Evolutionary conservation across 2,888 invertebrate genomes (phyloP).

Genomic region (Nowickia ferox): DNA sequence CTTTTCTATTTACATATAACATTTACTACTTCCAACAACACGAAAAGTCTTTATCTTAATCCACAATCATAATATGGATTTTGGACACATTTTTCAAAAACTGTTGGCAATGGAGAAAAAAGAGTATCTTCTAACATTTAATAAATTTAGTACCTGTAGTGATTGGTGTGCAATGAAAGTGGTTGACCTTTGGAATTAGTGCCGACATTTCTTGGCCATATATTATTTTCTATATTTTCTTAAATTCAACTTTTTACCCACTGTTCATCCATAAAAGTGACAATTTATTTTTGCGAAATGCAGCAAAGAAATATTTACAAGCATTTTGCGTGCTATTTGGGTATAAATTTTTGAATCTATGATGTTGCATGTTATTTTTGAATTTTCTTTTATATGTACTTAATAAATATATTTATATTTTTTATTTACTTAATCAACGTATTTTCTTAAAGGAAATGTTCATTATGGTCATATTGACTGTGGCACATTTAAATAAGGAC

Average conservation of each 20-base stretch:
- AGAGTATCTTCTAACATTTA: too few relatives aligned
- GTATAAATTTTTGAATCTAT: slow-evolving; percentile 58
- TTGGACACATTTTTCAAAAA: too few relatives aligned
- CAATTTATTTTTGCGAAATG: slow-evolving; percentile 44
- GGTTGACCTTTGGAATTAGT: too few relatives aligned
- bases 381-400: slow-evolving; percentile 42
- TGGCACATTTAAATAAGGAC: slow-evolving; percentile 28
- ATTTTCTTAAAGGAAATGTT: not conserved
- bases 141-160: too few relatives aligned
- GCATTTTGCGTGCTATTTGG: slow-evolving; percentile 47
- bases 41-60: too few relatives aligned
- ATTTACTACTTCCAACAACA: too few relatives aligned
- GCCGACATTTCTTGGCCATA: too few relatives aligned
- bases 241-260: not conserved
- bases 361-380: slow-evolving; percentile 63
- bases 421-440: not conserved
- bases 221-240: too few relatives aligned
- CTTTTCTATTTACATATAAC: too few relatives aligned
- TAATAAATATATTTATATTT: slow-evolving; percentile 11
- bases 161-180: too few relatives aligned
- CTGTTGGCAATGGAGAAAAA: too few relatives aligned
- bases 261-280: slow-evolving; percentile 43
- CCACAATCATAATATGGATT: too few relatives aligned
- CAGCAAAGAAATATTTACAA: slow-evolving; percentile 28
- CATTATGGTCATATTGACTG: slow-evolving; percentile 1